A percentile compares a stretch with the other conserved stretches of the same genome.
phyloP scores from a whole-genome alignment of 1,140 invertebrate species.

The Monochamus saltuarius region DNA sequence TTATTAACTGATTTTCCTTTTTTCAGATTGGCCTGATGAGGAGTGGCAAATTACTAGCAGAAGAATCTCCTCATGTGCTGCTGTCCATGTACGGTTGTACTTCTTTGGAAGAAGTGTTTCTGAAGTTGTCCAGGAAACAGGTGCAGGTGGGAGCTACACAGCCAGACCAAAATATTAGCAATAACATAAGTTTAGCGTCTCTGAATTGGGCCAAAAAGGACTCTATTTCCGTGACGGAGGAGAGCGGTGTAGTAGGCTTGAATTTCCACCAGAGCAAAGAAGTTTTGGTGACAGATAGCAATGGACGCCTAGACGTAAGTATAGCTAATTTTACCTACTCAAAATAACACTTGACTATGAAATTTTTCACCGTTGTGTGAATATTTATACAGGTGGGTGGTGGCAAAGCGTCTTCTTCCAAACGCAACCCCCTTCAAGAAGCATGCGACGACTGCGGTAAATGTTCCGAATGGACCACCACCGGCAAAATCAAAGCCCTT shows the following conservation, averaged over 20 bases:
- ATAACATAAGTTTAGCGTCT: slow-evolving; percentile 76
- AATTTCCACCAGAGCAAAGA: slow-evolving; percentile 90
- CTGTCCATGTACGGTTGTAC: slow-evolving; percentile 63
- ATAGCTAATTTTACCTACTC: slow-evolving; percentile 20
- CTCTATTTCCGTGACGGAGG: slow-evolving; percentile 78
- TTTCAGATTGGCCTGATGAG: slow-evolving; percentile 85
- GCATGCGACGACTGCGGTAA: slow-evolving; percentile 45
- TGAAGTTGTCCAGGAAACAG: slow-evolving; percentile 67
- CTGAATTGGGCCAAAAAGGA: slow-evolving; percentile 79
- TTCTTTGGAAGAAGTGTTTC: slow-evolving; percentile 73
- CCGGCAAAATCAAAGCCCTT: slow-evolving; percentile 61
- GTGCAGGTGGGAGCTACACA: slow-evolving; percentile 38
- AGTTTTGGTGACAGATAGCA: slow-evolving; percentile 74
- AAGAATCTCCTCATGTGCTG: slow-evolving; percentile 74
- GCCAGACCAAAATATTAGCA: slow-evolving; percentile 68
- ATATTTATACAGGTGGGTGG: slow-evolving; percentile 9
- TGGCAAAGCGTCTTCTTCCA: slow-evolving; percentile 32
- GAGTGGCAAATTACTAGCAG: slow-evolving; percentile 79
- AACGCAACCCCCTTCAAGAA: slow-evolving; percentile 34
- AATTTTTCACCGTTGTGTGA: too few relatives aligned
- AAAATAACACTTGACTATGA: background rate
- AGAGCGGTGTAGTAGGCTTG: slow-evolving; percentile 80
- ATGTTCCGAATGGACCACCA: slow-evolving; percentile 52
- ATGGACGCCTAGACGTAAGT: slow-evolving; percentile 58
- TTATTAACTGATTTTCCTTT: slow-evolving; percentile 3